Evolutionary conservation across 2,113 vertebrate genomes (phyloP), one percentile per base, ranked within the genome.

Genomic region (Pterocles orientalis): DNA sequence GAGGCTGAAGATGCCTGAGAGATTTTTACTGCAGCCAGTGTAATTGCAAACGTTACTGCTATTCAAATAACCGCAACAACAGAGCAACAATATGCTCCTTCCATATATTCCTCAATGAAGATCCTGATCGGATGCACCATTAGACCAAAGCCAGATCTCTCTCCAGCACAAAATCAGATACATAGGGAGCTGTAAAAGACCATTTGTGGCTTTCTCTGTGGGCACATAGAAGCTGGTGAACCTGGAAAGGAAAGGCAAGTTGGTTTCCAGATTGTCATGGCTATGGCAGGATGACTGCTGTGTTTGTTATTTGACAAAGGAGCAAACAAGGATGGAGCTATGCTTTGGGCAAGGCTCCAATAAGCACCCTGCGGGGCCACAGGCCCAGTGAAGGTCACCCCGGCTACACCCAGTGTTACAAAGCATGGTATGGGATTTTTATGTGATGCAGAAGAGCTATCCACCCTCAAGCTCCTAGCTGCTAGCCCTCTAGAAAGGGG

Each of bases 401-500:
- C 20, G 71, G 56, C 72, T 51, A 15, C 19, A 29, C 5, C 14
- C 0, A 2, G 76, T 0, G 0, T 24, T 51, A 18, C 26, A 14
- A 10, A 54, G 65, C 1, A 0, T 4, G 48, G 31, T 70, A 36
- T 18, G 51, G 60, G 60, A 88, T 33, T 25, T 33, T 8, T 8
- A 17, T 23, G 53, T 36, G n/a, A 28, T 45, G 39, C 34, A 75
- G 34, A 31, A 3, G 50, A 70, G n/a, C 36, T 66, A 65, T n/a
- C 66, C 70, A 58, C 25, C 56, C 76, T 66, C 0, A 0, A 84
- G 43, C 51, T 76, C 17, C 56, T 82, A 90, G 48, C 72, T 88
- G 72, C 34, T 48, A 17, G 12, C 61, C 60, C 73, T 91, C 65
- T 53, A 72, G 76, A 89, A 85, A 90, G 31, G 34, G 12, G 7